Evolutionary conservation across 2,113 vertebrate species (phyloP).

Genomic region (Prionailurus bengalensis): DNA sequence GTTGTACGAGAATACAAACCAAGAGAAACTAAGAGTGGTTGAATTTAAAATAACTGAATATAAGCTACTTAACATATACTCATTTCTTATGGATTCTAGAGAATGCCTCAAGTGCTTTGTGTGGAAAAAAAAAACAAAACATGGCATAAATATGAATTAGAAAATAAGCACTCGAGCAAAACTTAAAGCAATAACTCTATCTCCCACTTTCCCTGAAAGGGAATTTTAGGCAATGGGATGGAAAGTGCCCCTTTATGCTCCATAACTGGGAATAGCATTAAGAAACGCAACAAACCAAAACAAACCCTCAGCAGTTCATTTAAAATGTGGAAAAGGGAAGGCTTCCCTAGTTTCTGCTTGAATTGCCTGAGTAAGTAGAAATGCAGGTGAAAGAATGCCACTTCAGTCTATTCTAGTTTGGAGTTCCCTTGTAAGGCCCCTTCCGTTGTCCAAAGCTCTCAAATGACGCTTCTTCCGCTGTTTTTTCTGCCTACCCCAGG

Average conservation of each 20-base stretch:
- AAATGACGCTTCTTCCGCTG: background rate
- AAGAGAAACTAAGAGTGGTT: background rate
- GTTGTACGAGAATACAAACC: background rate
- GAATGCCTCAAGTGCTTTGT: background rate
- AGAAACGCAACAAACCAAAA: background rate
- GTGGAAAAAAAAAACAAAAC: background rate
- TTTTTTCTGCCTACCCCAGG: background rate
- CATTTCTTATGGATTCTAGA: background rate
- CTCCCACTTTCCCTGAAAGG: background rate
- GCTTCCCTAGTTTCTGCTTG: background rate
- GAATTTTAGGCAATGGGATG: background rate
- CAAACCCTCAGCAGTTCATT: background rate
- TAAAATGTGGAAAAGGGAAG: background rate
- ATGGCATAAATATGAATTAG: constrained; percentile 15
- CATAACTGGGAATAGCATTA: background rate
- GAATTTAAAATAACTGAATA: constrained; percentile 4
- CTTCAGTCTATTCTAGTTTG: background rate
- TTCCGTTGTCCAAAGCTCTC: background rate
- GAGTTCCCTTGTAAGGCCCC: constrained; percentile 76
- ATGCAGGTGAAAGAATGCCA: background rate
- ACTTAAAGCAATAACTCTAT: background rate
- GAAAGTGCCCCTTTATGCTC: background rate
- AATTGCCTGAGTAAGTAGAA: background rate
- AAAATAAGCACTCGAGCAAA: constrained; percentile 18
- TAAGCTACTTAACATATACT: constrained; percentile 18